These are phyloP conservation scores for Diplosoma virens DNA, from an alignment of 23 tunicate species.

Conservation along the genomic window DNA sequence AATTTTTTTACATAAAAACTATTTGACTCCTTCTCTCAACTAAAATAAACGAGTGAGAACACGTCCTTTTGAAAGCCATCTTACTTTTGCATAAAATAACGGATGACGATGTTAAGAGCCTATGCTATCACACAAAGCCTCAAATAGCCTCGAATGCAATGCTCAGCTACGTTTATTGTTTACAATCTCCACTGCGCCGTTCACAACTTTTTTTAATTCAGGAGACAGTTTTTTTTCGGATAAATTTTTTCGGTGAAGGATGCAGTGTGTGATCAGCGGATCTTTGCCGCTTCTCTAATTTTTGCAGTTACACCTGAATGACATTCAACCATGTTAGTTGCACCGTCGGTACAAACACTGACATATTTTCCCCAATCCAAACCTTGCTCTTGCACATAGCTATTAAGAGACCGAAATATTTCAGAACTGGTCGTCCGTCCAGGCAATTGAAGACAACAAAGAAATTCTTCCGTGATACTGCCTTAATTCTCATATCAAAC, in stretches of 20 bases:
- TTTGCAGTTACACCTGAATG: constrained; percentile 35
- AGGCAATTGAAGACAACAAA: constrained; percentile 43
- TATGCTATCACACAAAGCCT: constrained; percentile 51
- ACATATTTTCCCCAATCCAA: constrained; percentile 54
- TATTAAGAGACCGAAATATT: constrained; percentile 42
- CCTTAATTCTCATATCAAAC: background rate
- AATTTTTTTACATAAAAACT: constrained; percentile 38
- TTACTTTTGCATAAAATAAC: constrained; percentile 50
- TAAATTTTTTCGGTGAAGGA: constrained; percentile 25
- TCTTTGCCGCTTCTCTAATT: constrained; percentile 39
- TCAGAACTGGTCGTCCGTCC: constrained; percentile 43
- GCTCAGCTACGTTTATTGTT: constrained; percentile 36
- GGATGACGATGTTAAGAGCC: constrained; percentile 38
- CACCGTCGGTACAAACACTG: constrained; percentile 25
- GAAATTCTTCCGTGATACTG: constrained; percentile 13
- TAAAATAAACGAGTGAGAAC: constrained; percentile 32
- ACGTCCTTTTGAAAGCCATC: constrained; percentile 40
- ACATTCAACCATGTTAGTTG: constrained; percentile 28
- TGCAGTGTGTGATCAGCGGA: constrained; percentile 42
- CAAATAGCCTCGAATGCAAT: constrained; percentile 43
- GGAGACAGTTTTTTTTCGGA: constrained; percentile 47
- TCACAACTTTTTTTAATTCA: constrained; percentile 22
- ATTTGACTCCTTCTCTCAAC: background rate
- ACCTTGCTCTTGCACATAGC: constrained; percentile 40
- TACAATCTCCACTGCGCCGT: constrained; percentile 37